Evolutionary conservation across 1,140 invertebrate genomes (phyloP), one percentile per base, ranked within the genome.

Genomic region (Calliphora vicina): DNA sequence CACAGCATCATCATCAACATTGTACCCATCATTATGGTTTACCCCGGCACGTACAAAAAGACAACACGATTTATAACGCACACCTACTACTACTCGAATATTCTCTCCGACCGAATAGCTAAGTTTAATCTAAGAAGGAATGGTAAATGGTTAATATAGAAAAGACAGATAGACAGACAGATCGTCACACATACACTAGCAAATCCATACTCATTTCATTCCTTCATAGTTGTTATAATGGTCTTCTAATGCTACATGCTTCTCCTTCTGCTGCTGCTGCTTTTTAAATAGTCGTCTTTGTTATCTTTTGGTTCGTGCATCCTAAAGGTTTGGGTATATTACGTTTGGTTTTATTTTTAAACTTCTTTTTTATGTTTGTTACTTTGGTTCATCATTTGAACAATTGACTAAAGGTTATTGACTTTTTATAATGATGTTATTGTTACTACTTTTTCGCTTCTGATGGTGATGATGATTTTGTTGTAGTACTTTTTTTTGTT

Each of bases 281-380:
- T 67, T 67, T 67, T 25, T 67, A 50, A 50, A 50, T 50, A 67
- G 50, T 57, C n/a, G 50, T n/a, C 50, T 57, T 67, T 67, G n/a
- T 67, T 67, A 67, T 67, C 61, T 67, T 67, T 23, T 67, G 61
- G 61, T 67, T 67, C 61, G 61, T 67, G 61, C 61, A 67, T 67
- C 61, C 61, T 6, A 67, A 67, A 67, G 61, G 61, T 67, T 67
- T 67, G 20, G n/a, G 61, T 9, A 20, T 67, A 67, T 67, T 67
- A 67, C 61, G 61, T 67, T n/a, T 57, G 15, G 15, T 57, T 17
- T 57, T 57, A n/a, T n/a, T 57, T 57, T 57, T 13, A n/a, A n/a
- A n/a, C n/a, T n/a, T n/a, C n/a, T n/a, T 57, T 57, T 57, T 57
- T 57, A 6, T 57, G 50, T n/a, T n/a, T n/a, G 50, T 57, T 57